Base-by-base conservation (phyloP, 2,888 invertebrate species). In the Sycophila texana region DNA sequence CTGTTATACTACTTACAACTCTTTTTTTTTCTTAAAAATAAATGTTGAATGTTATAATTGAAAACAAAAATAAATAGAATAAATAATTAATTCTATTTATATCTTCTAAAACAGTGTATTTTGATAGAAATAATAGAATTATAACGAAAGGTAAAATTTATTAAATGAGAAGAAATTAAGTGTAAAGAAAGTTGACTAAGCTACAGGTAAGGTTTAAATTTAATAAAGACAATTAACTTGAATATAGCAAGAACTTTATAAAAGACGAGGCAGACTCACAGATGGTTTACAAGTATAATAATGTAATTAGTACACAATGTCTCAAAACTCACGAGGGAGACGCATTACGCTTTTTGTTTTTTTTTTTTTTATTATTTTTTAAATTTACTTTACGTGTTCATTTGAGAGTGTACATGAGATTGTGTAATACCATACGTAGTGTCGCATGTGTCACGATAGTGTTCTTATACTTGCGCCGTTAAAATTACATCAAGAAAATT, bases 201-300 rank as follows among this genome's bases (percentile, higher is more conserved):
- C 39, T 39, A 10, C 10, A 30, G 20, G 60, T 16, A 57, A 30
- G 68, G 55, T 26, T 22, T n/a, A 60, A 30, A 13, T 55, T 14
- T 10, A 67, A 68, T 63, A 22, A 68, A 78, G 60, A 60, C 2
- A 5, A 7, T 16, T 14, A 71, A 60, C 74, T 81, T 87, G 89
- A 89, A 89, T 89, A 87, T 89, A 89, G 89, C 89, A 89, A 89
- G 89, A 89, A 89, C 84, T 89, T 89, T 89, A 89, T 89, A 89
- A 89, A 89, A 89, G 89, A 89, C 86, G 88, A 88, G 89, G 88
- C 88, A 89, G 88, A 88, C 86, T 89, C 88, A 89, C 89, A 89
- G 89, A 88, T 86, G 87, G 87, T 87, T 87, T 85, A 83, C 79
- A 87, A 87, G 87, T 88, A 86, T 85, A 86, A 84, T 85, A 84